Base-by-base conservation (phyloP, 2,888 invertebrate species). In the Phytoseiulus persimilis region DNA sequence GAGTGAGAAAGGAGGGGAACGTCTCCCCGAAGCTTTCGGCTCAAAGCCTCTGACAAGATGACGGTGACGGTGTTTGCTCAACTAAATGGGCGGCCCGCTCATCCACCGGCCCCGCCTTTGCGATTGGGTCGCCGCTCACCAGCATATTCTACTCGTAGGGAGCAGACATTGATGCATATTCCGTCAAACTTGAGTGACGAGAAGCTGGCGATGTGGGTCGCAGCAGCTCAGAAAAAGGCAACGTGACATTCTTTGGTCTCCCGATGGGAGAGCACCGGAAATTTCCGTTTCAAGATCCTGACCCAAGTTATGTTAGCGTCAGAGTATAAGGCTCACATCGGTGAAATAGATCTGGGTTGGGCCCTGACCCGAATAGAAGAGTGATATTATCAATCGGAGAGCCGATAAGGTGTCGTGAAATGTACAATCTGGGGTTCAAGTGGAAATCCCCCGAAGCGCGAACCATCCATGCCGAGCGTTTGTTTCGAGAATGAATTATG, bases 51-150 rank as follows among this genome's bases (percentile, higher is more conserved):
- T 65, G 23, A 65, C 65, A 65, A 65, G 65, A 65, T 65, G 65
- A 65, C 65, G 65, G 65, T 65, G 65, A 65, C 65, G 65, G 65
- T 65, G 65, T 65, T 65, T 65, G 65, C 65, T 65, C 65, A 65
- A 65, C 65, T 65, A 65, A 65, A 65, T 65, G 65, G 65, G 65
- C 28, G 5, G 65, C 65, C 65, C 65, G 65, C 65, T 65, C 18
- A 23, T 65, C 65, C 65, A 2, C 65, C 65, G 65, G 23, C 65
- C 65, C 11, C 65, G 5, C 65, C 18, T 28, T 28, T 65, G 11
- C 65, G 65, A 6, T 28, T 23, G 23, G 65, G 65, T 65, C 9
- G 65, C 65, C 28, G 14, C 65, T 65, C n/a, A n/a, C n/a, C n/a
- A 23, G 65, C 9, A 23, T 3, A 28, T 28, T 6, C 65, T 65